Base-by-base conservation (phyloP, 2,113 vertebrate species). In the Anhinga anhinga region DNA sequence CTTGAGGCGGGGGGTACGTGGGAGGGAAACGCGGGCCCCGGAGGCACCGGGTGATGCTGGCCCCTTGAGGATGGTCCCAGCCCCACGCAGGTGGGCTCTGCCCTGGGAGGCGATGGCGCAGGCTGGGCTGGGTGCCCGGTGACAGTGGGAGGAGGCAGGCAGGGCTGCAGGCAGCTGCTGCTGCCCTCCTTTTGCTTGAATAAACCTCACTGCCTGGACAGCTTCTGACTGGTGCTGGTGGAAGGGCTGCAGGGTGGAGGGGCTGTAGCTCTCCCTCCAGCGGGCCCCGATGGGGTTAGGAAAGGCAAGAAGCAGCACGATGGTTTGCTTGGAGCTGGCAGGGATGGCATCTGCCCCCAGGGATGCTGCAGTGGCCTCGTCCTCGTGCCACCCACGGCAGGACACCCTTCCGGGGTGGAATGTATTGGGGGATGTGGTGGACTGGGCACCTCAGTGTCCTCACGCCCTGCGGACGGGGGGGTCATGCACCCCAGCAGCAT, bases 161-260 rank as follows among this genome's bases (percentile, higher is more conserved):
- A 66, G 69, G 63, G 95, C 79, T 88, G 93, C 67, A 36, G 92
- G 94, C 87, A 77, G 94, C 61, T 93, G 96, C 86, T 69, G 89
- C 79, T 93, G 92, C 70, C 95, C 95, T 93, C 78, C 92, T 96
- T 97, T 95, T 72, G 95, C 94, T 95, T 93, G 89, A 95, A 18
- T 96, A 80, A 95, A 19, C 84, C 63, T 22, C 9, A 0, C 71
- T 80, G 92, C 88, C 63, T 32, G 93, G 55, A 27, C 82, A 69
- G 88, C 77, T 56, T 22, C 88, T 66, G 82, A 17, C 85, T 66
- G 77, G 17, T 6, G 55, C 86, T 36, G 79, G 59, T 50, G 94
- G 90, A n/a, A 61, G 47, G 82, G 66, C 34, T 16, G 86, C 6
- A 4, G 80, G 56, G 23, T 7, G 7, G 49, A 17, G 25, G 15